Conservation (phyloP, 1,140 invertebrate species). For the Nilaparvata lugens region DNA sequence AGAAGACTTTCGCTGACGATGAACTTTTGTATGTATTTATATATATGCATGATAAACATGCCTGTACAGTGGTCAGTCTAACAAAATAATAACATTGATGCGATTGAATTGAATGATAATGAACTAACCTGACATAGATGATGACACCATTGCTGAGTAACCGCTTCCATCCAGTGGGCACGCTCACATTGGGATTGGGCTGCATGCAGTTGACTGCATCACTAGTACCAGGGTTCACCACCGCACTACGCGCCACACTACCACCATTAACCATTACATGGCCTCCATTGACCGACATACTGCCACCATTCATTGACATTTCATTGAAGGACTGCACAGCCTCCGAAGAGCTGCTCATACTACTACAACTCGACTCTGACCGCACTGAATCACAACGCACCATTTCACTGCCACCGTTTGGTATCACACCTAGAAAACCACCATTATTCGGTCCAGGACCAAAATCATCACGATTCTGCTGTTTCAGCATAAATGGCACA, state of each 20-base stretch:
- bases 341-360: constrained; percentile 38
- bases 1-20: too few relatives aligned
- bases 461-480: too few relatives aligned
- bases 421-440: constrained; percentile 19
- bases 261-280: not conserved
- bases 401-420: constrained; percentile 16
- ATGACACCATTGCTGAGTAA: constrained; percentile 40
- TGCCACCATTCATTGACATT: not conserved
- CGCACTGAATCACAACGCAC: constrained; percentile 37
- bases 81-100: too few relatives aligned
- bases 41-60: too few relatives aligned
- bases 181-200: constrained; percentile 27
- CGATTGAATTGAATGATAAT: too few relatives aligned
- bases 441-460: not conserved
- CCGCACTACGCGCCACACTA: not conserved
- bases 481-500: constrained; percentile 1
- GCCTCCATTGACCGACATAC: constrained; percentile 15
- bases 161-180: constrained; percentile 47
- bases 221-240: not conserved
- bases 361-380: constrained; percentile 38
- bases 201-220: constrained; percentile 18
- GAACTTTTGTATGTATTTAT: too few relatives aligned
- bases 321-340: constrained; percentile 27
- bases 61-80: too few relatives aligned
- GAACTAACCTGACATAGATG: constrained; percentile 46